A percentile compares a stretch with the other conserved stretches of the same genome.
Evolutionary conservation across 2,888 invertebrate species (phyloP).

Genomic region (Sphaerophoria rueppellii): DNA sequence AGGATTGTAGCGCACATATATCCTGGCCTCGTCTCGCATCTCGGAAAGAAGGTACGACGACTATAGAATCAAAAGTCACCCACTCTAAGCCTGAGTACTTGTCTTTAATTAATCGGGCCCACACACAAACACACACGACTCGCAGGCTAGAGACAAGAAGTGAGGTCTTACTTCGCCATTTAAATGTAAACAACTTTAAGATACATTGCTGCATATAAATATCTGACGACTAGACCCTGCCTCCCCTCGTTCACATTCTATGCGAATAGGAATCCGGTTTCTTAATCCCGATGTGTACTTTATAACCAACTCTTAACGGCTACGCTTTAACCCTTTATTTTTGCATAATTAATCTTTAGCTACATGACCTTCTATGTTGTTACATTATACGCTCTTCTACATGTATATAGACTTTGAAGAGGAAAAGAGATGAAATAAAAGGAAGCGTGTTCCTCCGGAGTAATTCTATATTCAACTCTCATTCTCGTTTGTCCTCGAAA

Average conservation of each 20-base stretch:
- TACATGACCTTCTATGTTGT: constrained; percentile 62
- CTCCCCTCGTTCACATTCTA: background rate
- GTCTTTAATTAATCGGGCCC: constrained; percentile 58
- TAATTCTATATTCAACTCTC: constrained; percentile 72
- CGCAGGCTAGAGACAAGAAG: constrained; percentile 3
- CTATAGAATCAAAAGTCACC: constrained; percentile 45
- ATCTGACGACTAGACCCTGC: constrained; percentile 30
- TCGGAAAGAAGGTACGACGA: constrained; percentile 22
- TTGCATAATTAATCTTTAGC: constrained; percentile 74
- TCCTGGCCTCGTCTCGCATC: constrained; percentile 5
- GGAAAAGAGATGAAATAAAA: constrained; percentile 10
- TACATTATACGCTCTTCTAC: background rate
- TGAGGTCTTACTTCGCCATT: constrained; percentile 41
- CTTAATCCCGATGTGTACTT: constrained; percentile 71
- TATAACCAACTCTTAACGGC: constrained; percentile 72
- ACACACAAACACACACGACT: background rate
- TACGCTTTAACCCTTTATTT: constrained; percentile 73
- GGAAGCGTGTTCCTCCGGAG: constrained; percentile 27
- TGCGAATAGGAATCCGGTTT: constrained; percentile 19
- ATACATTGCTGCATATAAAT: constrained; percentile 61
- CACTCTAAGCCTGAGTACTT: constrained; percentile 18
- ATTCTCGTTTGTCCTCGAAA: constrained; percentile 72
- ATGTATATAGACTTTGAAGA: background rate
- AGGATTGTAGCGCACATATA: constrained; percentile 37
- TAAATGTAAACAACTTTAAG: constrained; percentile 64